Conservation (phyloP, 2,797 vertebrate genomes). For the Buceros bicornis region DNA sequence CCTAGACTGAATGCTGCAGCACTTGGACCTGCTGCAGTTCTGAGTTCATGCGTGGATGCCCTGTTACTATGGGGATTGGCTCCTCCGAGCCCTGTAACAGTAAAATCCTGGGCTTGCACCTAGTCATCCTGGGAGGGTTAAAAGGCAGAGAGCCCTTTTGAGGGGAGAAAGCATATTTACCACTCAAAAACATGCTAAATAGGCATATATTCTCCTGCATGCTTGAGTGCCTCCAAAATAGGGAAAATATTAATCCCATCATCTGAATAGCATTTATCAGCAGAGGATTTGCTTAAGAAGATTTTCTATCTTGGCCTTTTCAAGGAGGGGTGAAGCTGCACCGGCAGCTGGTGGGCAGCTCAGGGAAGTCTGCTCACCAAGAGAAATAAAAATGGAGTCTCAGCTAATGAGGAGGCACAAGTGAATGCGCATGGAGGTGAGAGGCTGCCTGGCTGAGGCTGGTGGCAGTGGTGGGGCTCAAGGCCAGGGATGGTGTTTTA, state of each 20-base stretch:
- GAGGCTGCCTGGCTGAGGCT: background rate
- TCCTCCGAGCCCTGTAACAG: background rate
- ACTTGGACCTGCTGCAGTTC: background rate
- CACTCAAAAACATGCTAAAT: background rate
- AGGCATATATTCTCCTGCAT: conserved; percentile 37
- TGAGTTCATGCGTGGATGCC: conserved; percentile 19
- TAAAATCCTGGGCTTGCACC: background rate
- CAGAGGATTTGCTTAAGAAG: conserved; percentile 43
- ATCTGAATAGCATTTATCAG: conserved; percentile 48
- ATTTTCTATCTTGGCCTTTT: conserved; percentile 54
- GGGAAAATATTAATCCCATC: conserved; percentile 44
- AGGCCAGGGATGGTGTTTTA: background rate
- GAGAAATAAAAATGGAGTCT: background rate
- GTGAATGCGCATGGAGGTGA: rapidly evolving
- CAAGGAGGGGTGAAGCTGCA: background rate
- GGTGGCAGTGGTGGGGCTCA: rapidly evolving
- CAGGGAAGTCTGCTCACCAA: rapidly evolving
- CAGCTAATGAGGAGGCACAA: background rate
- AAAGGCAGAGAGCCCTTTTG: background rate
- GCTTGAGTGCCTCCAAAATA: conserved; percentile 9
- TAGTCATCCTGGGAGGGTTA: background rate
- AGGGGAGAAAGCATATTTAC: background rate
- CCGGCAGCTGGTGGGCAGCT: background rate
- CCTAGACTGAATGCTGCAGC: background rate
- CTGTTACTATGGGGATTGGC: conserved; percentile 43